phyloP scores from a whole-genome alignment of 2,888 invertebrate species.

The Amphiduros pacificus region DNA sequence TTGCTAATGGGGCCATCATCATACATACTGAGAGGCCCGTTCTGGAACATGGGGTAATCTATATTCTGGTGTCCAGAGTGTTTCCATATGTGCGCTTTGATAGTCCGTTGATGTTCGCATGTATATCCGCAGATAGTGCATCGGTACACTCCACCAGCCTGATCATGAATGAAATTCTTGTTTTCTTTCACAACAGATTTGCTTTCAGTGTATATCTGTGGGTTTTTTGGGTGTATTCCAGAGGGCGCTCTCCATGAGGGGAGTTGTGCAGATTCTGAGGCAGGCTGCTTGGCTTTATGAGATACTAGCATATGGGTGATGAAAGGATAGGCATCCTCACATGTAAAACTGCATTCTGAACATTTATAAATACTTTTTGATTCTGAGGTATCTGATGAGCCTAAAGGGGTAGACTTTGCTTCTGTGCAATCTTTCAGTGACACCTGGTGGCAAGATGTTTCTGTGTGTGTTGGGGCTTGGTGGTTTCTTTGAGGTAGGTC shows the following conservation, averaged over 20 bases:
- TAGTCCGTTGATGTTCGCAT: constrained; percentile 54
- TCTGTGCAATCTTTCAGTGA: no score
- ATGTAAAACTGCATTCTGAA: constrained; percentile 23
- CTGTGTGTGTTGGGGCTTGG: not conserved
- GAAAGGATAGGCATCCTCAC: constrained; percentile 43
- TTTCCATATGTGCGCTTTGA: constrained; percentile 59
- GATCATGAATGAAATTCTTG: constrained; percentile 14
- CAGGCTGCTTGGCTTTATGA: constrained; percentile 24
- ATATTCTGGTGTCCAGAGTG: constrained; percentile 56
- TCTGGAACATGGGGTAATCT: constrained; percentile 57
- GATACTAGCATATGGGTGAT: constrained; percentile 45
- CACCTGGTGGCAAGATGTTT: no score
- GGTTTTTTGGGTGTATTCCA: constrained; percentile 14
- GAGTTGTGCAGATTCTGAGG: constrained; percentile 7
- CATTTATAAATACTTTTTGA: constrained; percentile 10
- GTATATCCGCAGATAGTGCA: constrained; percentile 56
- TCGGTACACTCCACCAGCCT: constrained; percentile 39
- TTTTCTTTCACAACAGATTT: not conserved
- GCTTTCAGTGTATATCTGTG: not conserved
- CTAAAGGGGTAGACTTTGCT: no score
- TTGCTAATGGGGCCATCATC: constrained; percentile 32
- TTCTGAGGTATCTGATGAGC: no score
- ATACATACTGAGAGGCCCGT: constrained; percentile 54
- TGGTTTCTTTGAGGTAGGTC: not conserved
- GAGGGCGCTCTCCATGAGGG: constrained; percentile 3